Base-by-base conservation (phyloP, 2,797 vertebrate genomes). In the Centroberyx gerrardi region DNA sequence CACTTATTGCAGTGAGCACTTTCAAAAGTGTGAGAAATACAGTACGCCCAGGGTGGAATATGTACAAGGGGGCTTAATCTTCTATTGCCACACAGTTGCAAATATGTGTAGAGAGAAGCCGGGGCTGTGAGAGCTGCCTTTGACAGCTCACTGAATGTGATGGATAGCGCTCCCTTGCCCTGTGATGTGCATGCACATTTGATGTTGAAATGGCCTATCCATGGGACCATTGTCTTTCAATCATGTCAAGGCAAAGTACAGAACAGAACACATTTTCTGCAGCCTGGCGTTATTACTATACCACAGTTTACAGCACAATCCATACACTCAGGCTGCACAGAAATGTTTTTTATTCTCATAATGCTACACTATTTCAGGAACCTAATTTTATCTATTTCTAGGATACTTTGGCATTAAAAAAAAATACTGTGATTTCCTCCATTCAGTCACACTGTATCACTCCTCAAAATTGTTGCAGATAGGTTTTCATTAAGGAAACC, bases 151-250 rank as follows among this genome's bases (percentile, higher is more conserved):
- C 90, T 90, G 91, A 93, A 93, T 87, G 91, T 94, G 93, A 94
- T 94, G 93, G 93, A 94, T 94, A 86, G 90, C 89, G 79, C 88
- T 90, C 90, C 88, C 90, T 91, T 90, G 90, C 91, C 91, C 92
- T 92, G 92, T 92, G 92, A 94, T 93, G 93, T 93, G 93, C 92
- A 90, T 92, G 93, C 93, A 93, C 92, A 94, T 93, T 92, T 94
- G 93, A 94, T 93, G 93, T 90, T 91, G 92, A 94, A 94, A 93
- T 91, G 88, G 93, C 88, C 92, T 88, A 93, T 94, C 93, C 87
- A 91, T 85, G 87, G 90, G 87, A 92, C 93, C 90, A 93, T 93
- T 94, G 93, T 94, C 92, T 94, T 93, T 94, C 93, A 93, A 92
- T 94, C 93, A 94, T 92, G 93, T 93, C 91, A 89, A 92, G 92